Evolutionary conservation across 1,140 invertebrate species (phyloP).

Genomic region (Formica exsecta): DNA sequence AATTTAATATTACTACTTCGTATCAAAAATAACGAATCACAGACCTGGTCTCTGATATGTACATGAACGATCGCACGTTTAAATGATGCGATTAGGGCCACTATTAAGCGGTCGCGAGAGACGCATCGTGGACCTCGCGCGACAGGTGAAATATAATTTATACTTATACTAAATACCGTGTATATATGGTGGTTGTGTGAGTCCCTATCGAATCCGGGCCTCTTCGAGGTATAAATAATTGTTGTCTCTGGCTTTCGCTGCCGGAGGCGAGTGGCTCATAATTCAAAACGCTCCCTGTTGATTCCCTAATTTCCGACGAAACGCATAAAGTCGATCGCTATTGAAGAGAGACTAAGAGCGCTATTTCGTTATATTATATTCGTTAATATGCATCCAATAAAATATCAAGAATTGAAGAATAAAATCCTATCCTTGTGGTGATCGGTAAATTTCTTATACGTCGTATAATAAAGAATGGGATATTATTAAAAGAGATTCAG

Average conservation of each 20-base stretch:
- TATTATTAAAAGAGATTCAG: not conserved
- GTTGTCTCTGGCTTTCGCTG: constrained; percentile 50
- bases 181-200: not conserved
- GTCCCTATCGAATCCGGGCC: not conserved
- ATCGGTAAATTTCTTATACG: constrained; percentile 21
- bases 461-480: not conserved
- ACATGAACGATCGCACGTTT: not conserved
- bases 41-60: not conserved
- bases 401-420: not conserved
- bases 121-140: not conserved
- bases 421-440: not conserved
- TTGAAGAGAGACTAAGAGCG: not conserved
- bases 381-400: constrained; percentile 12
- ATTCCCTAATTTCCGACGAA: constrained; percentile 44
- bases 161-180: constrained; percentile 24
- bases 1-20: not conserved
- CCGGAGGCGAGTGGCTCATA: constrained; percentile 46
- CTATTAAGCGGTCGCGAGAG: constrained; percentile 30
- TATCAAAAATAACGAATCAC: constrained; percentile 7
- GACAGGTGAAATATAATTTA: constrained; percentile 51
- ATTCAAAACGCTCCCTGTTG: constrained; percentile 43
- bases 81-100: constrained; percentile 23
- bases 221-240: constrained; percentile 48
- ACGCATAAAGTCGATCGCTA: constrained; percentile 1
- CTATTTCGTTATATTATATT: constrained; percentile 21